Percentiles rank a stretch among this genome's conserved stretches.
Evolutionary conservation across 2,888 invertebrate species (phyloP).

Genomic region (Lucinisca nassula): DNA sequence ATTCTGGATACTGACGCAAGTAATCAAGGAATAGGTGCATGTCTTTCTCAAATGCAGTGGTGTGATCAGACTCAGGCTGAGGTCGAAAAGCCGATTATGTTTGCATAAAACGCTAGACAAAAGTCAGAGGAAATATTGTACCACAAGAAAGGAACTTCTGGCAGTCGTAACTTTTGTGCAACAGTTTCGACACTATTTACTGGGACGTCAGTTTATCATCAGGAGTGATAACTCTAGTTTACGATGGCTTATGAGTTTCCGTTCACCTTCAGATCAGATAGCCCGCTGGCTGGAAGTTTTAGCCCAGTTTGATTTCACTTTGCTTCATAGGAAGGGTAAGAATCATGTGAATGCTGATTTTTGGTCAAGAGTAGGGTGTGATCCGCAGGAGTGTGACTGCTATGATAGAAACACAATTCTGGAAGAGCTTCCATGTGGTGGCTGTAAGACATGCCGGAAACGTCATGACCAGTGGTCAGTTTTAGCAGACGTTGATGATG

Average conservation of each 20-base stretch:
- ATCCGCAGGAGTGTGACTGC: no score
- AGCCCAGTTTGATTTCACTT: conserved; percentile 51
- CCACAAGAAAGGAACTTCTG: conserved; percentile 60
- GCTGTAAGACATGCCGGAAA: no score
- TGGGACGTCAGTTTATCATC: conserved; percentile 53
- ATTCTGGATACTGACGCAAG: conserved; percentile 72
- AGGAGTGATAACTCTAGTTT: conserved; percentile 68
- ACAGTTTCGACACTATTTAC: conserved; percentile 67
- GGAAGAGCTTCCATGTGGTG: no score
- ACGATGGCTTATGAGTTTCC: conserved; percentile 55
- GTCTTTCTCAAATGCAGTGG: no score
- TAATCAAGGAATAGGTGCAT: conserved; percentile 64
- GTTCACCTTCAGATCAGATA: conserved; percentile 51
- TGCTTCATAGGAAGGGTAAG: conserved; percentile 48
- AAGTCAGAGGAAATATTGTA: conserved; percentile 61
- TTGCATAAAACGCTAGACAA: conserved; percentile 40
- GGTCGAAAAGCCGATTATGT: conserved; percentile 65
- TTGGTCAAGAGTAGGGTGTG: conserved; percentile 27
- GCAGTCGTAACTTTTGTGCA: conserved; percentile 66
- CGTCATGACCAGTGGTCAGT: conserved; percentile 29
- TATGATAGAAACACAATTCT: no score
- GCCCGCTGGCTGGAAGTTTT: conserved; percentile 55
- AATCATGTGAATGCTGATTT: conserved; percentile 45
- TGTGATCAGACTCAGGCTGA: conserved; percentile 60
- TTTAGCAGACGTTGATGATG: conserved; percentile 19